Evolutionary conservation across 2,113 vertebrate genomes (phyloP).

Genomic region (Thermophis baileyi): DNA sequence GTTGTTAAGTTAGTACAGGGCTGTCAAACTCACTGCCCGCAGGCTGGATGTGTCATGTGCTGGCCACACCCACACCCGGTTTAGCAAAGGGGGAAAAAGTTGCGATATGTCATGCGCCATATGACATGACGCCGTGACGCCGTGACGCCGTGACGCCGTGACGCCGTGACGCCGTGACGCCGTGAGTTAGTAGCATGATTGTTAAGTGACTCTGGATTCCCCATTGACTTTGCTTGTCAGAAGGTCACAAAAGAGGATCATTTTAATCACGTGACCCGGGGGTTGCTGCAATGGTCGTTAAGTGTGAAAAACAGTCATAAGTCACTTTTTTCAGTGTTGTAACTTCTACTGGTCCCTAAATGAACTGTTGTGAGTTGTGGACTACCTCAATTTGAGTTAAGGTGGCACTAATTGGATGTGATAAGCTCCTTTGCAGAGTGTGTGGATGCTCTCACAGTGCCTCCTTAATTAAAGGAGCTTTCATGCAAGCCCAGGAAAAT

Average conservation of each 20-base stretch:
- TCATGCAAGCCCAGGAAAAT: neutral
- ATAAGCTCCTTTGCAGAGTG: neutral
- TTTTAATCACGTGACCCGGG: too few relatives aligned
- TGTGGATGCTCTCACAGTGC: neutral
- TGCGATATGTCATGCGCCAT: too few relatives aligned
- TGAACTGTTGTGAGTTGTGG: neutral
- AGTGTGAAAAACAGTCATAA: neutral
- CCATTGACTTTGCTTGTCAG: too few relatives aligned
- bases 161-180: too few relatives aligned
- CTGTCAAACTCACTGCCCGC: too few relatives aligned
- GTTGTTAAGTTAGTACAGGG: neutral
- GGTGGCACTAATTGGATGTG: neutral
- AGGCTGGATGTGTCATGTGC: rapidly evolving
- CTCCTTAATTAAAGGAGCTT: neutral
- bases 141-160: too few relatives aligned
- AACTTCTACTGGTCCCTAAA: neutral
- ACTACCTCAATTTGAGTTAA: neutral
- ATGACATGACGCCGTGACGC: too few relatives aligned
- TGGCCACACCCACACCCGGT: too few relatives aligned
- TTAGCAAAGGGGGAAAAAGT: too few relatives aligned
- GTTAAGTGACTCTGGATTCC: too few relatives aligned
- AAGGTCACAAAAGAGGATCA: too few relatives aligned
- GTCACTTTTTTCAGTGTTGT: neutral
- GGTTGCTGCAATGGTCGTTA: neutral
- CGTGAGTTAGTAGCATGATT: too few relatives aligned